Percentiles rank a stretch among this genome's conserved stretches.
Evolutionary conservation across 2,113 vertebrate species (phyloP).

Genomic region (Merops nubicus): DNA sequence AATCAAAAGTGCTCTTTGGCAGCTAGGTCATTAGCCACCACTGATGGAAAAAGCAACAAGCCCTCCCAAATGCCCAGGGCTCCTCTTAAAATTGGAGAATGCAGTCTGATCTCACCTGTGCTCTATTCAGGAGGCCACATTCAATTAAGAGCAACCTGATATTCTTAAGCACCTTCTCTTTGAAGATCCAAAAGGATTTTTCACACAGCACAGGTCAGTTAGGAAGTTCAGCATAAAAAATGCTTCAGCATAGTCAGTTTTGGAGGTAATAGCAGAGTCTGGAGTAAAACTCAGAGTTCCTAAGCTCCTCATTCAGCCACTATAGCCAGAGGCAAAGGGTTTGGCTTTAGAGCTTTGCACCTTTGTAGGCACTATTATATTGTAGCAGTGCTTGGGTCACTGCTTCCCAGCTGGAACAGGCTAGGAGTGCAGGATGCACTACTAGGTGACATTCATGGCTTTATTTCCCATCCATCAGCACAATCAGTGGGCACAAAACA

Average conservation of each 20-base stretch:
- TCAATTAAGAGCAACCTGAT: neutral
- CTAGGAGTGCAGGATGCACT: neutral
- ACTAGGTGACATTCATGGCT: neutral
- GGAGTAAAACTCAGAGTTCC: neutral
- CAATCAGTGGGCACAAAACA: neutral
- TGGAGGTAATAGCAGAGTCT: neutral
- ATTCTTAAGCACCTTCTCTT: neutral
- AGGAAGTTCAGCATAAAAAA: neutral
- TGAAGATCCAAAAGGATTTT: neutral
- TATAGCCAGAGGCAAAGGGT: neutral
- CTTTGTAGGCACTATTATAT: neutral
- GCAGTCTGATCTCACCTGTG: neutral
- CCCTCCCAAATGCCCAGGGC: neutral
- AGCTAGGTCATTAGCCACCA: neutral
- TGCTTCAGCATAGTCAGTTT: neutral
- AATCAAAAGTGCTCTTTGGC: neutral
- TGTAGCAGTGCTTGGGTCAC: neutral
- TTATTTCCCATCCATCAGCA: neutral
- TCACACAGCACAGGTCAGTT: neutral
- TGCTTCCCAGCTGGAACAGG: neutral
- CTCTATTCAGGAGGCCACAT: neutral
- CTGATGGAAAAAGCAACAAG: neutral
- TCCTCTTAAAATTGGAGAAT: neutral
- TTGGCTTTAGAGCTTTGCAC: neutral
- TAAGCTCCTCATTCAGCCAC: neutral